Evolutionary conservation across 2,888 invertebrate genomes (phyloP).

Genomic region (Apodemia hepburni): DNA sequence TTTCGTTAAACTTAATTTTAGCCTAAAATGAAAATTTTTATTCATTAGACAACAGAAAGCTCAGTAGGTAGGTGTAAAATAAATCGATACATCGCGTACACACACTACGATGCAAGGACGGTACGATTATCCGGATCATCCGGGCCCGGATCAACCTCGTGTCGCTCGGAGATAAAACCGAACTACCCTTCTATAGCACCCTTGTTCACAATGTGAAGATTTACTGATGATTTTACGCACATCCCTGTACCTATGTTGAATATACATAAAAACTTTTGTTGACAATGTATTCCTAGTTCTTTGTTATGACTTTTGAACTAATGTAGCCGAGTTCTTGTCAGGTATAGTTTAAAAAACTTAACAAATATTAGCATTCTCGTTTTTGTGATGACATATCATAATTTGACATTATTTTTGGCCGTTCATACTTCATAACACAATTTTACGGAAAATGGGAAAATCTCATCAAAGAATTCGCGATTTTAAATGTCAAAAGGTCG

Average conservation of each 20-base stretch:
- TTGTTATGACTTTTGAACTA: too few relatives aligned
- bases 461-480: too few relatives aligned
- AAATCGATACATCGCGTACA: conserved; percentile 47
- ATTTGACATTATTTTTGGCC: too few relatives aligned
- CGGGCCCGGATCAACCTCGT: conserved; percentile 66
- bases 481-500: too few relatives aligned
- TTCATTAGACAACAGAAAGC: conserved; percentile 1
- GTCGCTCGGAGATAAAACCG: conserved; percentile 72
- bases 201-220: conserved; percentile 18
- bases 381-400: too few relatives aligned
- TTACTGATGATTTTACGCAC: conserved; percentile 7
- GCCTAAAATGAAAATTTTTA: conserved; percentile 7
- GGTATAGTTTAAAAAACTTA: too few relatives aligned
- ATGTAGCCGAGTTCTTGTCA: too few relatives aligned
- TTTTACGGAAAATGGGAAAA: too few relatives aligned
- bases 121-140: conserved; percentile 72
- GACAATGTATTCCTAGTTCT: too few relatives aligned
- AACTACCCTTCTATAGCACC: conserved; percentile 39
- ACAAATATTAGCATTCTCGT: too few relatives aligned
- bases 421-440: too few relatives aligned
- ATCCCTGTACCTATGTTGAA: background rate
- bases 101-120: conserved; percentile 45
- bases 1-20: background rate
- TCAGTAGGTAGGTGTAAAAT: conserved; percentile 32
- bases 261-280: background rate